phyloP scores from a whole-genome alignment of 1,140 invertebrate species.

The Oryzaephilus surinamensis region DNA sequence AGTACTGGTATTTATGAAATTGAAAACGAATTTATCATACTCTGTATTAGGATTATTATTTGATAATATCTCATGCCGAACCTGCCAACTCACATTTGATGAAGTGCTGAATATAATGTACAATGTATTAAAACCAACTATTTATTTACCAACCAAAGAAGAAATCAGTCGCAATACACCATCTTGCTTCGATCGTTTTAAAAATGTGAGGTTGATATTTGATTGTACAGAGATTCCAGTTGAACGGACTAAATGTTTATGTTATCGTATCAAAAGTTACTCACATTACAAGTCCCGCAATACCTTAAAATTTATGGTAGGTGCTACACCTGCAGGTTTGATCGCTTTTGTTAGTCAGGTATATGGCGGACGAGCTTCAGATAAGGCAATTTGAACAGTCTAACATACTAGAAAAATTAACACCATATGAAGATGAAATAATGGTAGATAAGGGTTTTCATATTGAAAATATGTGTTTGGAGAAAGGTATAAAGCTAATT shows the following conservation, averaged over 20 bases:
- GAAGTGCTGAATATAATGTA: not conserved
- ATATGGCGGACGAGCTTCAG: constrained; percentile 24
- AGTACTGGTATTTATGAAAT: constrained; percentile 8
- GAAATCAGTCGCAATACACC: constrained; percentile 8
- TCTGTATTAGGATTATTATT: constrained; percentile 3
- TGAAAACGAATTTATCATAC: constrained; percentile 9
- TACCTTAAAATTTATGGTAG: constrained; percentile 28
- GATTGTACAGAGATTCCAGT: constrained; percentile 11
- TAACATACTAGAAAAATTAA: constrained; percentile 1
- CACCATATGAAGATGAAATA: constrained; percentile 5
- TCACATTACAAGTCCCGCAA: constrained; percentile 9
- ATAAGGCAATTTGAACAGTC: constrained; percentile 20
- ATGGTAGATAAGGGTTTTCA: constrained; percentile 16
- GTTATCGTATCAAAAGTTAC: constrained; percentile 3
- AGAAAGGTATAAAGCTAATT: constrained; percentile 9
- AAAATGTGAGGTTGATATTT: constrained; percentile 5
- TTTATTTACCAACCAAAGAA: constrained; percentile 2
- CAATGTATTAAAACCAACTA: not conserved
- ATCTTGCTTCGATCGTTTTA: constrained; percentile 7
- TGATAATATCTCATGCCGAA: not conserved
- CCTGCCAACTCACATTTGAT: constrained; percentile 1
- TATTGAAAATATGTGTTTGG: constrained; percentile 12
- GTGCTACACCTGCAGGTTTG: constrained; percentile 23
- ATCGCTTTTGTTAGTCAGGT: constrained; percentile 23
- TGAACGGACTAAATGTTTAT: constrained; percentile 1